Evolutionary conservation across 2,888 invertebrate genomes (phyloP).

Genomic region (Xestia c-nigrum): DNA sequence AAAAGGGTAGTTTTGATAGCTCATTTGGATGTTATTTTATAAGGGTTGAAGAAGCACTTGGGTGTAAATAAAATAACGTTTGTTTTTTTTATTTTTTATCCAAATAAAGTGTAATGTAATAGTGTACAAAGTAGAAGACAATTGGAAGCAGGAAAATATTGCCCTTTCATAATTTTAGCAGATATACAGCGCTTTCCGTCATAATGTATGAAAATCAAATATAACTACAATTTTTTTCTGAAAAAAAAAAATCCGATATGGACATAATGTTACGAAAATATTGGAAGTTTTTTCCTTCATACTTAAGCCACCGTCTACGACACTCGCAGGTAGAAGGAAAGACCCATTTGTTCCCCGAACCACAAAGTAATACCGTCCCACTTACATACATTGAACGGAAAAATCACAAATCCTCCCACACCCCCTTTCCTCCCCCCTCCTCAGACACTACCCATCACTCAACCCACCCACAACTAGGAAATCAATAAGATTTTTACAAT

Average conservation of each 20-base stretch:
- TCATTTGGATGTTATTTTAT: slow-evolving; percentile 9
- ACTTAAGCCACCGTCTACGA: background rate
- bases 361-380: slow-evolving; percentile 29
- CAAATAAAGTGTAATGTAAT: background rate
- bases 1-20: slow-evolving; percentile 9
- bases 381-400: slow-evolving; percentile 46
- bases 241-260: background rate
- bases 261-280: too few species aligned
- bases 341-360: slow-evolving; percentile 13
- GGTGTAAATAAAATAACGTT: background rate
- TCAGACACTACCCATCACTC: slow-evolving; percentile 39
- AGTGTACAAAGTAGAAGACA: background rate
- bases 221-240: too few species aligned
- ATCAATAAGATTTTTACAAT: slow-evolving; percentile 73
- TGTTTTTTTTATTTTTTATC: background rate
- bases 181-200: background rate
- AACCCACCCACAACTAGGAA: slow-evolving; percentile 46
- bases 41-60: background rate
- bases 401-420: slow-evolving; percentile 36
- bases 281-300: background rate
- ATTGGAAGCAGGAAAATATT: background rate
- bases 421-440: slow-evolving; percentile 8
- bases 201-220: background rate
- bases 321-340: slow-evolving; percentile 20
- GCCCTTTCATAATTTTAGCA: background rate